Evolutionary conservation across 2,113 vertebrate species (phyloP).

Genomic region (Coracopsis vasa): DNA sequence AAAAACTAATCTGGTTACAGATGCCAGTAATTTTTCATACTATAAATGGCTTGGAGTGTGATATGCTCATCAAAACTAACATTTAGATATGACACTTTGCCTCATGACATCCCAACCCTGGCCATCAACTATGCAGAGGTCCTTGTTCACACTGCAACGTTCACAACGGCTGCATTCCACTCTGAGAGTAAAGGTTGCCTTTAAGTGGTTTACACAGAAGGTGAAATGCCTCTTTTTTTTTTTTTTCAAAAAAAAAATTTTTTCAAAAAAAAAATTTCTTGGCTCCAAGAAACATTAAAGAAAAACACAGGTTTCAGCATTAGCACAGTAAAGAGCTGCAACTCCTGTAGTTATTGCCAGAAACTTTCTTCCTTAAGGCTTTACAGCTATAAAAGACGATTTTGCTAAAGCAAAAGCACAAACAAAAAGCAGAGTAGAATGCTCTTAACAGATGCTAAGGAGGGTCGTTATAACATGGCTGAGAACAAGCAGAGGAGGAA

Average conservation of each 20-base stretch:
- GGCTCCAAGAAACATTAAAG: neutral
- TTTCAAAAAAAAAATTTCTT: neutral
- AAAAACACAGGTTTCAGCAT: neutral
- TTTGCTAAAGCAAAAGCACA: neutral
- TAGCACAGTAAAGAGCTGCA: neutral
- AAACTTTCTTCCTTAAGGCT: neutral
- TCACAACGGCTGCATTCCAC: neutral
- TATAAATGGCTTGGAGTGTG: neutral
- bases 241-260: neutral
- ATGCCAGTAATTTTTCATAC: neutral
- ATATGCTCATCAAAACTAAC: neutral
- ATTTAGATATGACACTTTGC: accelerated
- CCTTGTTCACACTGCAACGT: neutral
- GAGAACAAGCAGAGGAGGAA: neutral
- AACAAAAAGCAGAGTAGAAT: neutral
- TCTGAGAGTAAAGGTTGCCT: neutral
- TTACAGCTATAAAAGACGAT: neutral
- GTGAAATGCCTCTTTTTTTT: neutral
- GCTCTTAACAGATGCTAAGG: neutral
- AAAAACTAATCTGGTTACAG: neutral
- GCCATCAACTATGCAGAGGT: neutral
- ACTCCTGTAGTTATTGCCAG: neutral
- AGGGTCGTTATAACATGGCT: neutral
- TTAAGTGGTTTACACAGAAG: neutral
- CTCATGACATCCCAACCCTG: neutral